phyloP scores from a whole-genome alignment of 2,797 vertebrate species.

The Argyrosomus regius region DNA sequence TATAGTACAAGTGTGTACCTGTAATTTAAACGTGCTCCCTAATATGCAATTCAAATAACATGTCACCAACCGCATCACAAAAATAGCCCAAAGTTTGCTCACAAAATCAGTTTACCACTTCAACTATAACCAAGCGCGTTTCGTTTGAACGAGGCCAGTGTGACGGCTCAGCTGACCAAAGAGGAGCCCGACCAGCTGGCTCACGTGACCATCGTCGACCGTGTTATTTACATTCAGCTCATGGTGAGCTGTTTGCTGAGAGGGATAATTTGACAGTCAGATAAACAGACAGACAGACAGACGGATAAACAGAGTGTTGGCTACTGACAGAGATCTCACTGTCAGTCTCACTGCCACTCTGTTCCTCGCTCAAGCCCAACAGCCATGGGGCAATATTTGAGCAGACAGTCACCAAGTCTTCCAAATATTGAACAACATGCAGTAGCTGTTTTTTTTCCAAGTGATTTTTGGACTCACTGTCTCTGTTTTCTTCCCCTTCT shows the following conservation, averaged over 20 bases:
- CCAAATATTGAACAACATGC: constrained; percentile 90
- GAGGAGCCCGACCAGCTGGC: constrained; percentile 55
- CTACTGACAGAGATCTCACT: constrained; percentile 88
- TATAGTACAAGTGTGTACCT: not conserved
- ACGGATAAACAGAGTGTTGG: constrained; percentile 89
- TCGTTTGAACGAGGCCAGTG: constrained; percentile 61
- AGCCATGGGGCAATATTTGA: constrained; percentile 89
- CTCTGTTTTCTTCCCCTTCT: constrained; percentile 67
- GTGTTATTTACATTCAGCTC: constrained; percentile 85
- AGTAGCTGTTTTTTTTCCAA: constrained; percentile 79
- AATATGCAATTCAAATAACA: constrained; percentile 35
- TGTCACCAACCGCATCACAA: constrained; percentile 22
- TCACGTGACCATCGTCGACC: constrained; percentile 75
- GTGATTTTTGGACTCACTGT: constrained; percentile 75
- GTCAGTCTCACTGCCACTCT: constrained; percentile 88
- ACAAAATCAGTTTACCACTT: constrained; percentile 49
- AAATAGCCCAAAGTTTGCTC: constrained; percentile 45
- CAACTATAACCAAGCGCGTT: constrained; percentile 41
- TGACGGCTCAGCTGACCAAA: constrained; percentile 65
- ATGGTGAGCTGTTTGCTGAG: constrained; percentile 86
- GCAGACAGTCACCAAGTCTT: constrained; percentile 88
- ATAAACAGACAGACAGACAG: constrained; percentile 90
- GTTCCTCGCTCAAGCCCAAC: constrained; percentile 85
- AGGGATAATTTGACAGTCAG: constrained; percentile 91
- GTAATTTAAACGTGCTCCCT: not conserved